These are phyloP conservation scores for Ciconia boyciana DNA, from an alignment of 2,113 vertebrate genomes.

Conservation along the genomic window DNA sequence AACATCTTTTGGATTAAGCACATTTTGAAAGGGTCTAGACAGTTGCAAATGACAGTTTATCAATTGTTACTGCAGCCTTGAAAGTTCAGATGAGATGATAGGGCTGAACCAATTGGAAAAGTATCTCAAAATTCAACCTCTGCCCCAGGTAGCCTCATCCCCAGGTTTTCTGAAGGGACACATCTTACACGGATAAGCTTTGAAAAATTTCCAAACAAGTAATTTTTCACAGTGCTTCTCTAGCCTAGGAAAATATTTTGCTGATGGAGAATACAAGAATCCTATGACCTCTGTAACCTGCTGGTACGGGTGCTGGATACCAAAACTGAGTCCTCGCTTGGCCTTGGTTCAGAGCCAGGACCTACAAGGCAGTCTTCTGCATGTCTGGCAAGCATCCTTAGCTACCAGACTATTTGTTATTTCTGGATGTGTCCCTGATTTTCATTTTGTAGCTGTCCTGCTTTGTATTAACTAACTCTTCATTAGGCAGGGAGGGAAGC, in stretches of 20 bases:
- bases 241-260: constrained; percentile 1
- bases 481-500: background rate
- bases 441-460: constrained; percentile 48
- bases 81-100: background rate
- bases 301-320: background rate
- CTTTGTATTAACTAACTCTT: constrained; percentile 52
- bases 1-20: background rate
- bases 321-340: constrained; percentile 28
- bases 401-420: constrained; percentile 63
- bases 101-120: background rate
- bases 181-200: background rate
- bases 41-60: background rate
- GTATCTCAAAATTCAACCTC: background rate
- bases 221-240: background rate
- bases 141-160: background rate
- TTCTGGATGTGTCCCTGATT: constrained; percentile 50
- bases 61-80: background rate
- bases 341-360: constrained; percentile 57
- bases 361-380: constrained; percentile 47
- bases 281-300: constrained; percentile 22
- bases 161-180: background rate
- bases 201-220: background rate
- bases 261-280: constrained; percentile 1
- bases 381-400: constrained; percentile 44
- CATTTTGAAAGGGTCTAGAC: background rate